A percentile compares a stretch with the other conserved stretches of the same genome.
Conservation (phyloP, 1,140 invertebrate species). For the Leptopilina clavipes region DNA sequence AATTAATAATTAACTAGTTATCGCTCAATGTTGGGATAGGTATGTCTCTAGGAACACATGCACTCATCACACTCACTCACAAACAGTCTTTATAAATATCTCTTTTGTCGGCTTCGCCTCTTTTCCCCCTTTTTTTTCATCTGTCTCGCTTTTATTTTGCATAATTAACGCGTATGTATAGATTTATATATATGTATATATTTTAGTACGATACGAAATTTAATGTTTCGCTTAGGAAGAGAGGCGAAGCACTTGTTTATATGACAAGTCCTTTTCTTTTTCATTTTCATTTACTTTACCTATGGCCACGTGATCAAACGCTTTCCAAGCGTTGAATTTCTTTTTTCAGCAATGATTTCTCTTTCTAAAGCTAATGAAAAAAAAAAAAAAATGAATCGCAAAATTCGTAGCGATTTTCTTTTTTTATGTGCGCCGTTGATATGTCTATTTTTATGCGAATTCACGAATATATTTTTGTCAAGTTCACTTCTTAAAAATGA, state of each 20-base stretch:
- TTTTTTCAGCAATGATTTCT: not conserved
- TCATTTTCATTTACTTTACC: not conserved
- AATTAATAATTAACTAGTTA: slow-evolving; percentile 55
- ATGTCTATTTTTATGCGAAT: slow-evolving; percentile 47
- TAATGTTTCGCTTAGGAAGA: not conserved
- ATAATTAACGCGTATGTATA: slow-evolving; percentile 52
- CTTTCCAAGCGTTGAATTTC: not conserved
- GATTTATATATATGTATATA: not conserved
- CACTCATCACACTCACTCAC: slow-evolving; percentile 65
- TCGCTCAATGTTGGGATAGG: slow-evolving; percentile 47
- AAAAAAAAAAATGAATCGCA: not conserved
- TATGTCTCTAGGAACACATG: slow-evolving; percentile 65
- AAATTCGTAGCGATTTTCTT: slow-evolving; percentile 2
- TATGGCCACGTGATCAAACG: not conserved
- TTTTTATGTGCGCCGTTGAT: slow-evolving; percentile 49
- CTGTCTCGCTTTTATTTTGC: not conserved
- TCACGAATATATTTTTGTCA: slow-evolving; percentile 24
- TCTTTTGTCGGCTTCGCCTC: slow-evolving; percentile 53
- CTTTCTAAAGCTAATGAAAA: not conserved
- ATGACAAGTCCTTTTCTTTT: not conserved
- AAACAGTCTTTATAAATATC: slow-evolving; percentile 75
- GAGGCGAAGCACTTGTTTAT: not conserved
- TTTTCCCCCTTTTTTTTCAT: slow-evolving; percentile 32
- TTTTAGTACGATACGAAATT: not conserved
- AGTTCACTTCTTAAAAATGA: not conserved